Percentiles rank a stretch among this genome's conserved stretches.
phyloP scores from a whole-genome alignment of 2,888 invertebrate genomes.

The Podotricha telesiphe region DNA sequence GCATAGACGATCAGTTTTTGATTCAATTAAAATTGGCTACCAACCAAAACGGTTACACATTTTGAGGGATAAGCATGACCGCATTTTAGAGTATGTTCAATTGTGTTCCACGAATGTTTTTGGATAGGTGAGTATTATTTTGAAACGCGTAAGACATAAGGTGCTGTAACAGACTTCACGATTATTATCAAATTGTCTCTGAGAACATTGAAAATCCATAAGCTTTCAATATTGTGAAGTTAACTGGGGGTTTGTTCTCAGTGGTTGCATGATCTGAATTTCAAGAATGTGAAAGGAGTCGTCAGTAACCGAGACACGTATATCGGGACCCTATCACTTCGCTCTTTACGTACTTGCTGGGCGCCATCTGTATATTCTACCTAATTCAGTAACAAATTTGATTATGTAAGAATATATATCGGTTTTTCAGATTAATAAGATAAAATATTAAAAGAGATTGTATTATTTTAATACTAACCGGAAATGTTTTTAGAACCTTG shows the following conservation, averaged over 20 bases:
- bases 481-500: neutral
- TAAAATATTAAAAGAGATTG: neutral
- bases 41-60: constrained; percentile 56
- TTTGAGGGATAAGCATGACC: constrained; percentile 48
- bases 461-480: neutral
- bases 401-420: constrained; percentile 70
- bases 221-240: constrained; percentile 81
- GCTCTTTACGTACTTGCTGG: constrained; percentile 80
- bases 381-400: constrained; percentile 80
- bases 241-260: constrained; percentile 82
- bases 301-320: constrained; percentile 81
- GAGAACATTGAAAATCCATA: constrained; percentile 80
- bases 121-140: constrained; percentile 48
- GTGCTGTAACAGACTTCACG: constrained; percentile 45
- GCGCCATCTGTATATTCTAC: constrained; percentile 81
- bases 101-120: constrained; percentile 42
- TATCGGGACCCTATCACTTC: constrained; percentile 82
- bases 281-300: constrained; percentile 81
- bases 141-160: constrained; percentile 12
- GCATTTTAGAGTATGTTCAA: constrained; percentile 47
- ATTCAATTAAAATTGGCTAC: constrained; percentile 83
- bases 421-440: constrained; percentile 16
- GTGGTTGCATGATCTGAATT: constrained; percentile 80
- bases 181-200: constrained; percentile 68
- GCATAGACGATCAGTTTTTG: constrained; percentile 82